phyloP scores from a whole-genome alignment of 2,113 vertebrate species.

The Microtus pennsylvanicus region DNA sequence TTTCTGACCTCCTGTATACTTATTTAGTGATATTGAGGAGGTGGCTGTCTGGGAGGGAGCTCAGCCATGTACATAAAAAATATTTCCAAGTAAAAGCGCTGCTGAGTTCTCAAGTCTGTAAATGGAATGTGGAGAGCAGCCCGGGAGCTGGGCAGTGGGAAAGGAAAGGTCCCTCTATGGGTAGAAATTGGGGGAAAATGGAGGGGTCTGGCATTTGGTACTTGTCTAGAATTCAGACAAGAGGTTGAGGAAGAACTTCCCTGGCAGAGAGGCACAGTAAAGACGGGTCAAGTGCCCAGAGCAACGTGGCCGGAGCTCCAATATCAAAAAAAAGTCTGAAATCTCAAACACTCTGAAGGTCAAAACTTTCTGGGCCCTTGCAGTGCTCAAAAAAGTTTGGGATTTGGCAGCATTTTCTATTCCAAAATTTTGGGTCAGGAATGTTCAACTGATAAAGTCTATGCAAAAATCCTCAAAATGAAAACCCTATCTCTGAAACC shows the following conservation, averaged over 20 bases:
- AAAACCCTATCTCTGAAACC: not conserved
- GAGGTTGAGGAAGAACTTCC: not conserved
- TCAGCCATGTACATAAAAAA: not conserved
- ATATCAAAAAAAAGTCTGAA: not conserved
- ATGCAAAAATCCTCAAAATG: not conserved
- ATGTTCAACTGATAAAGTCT: not conserved
- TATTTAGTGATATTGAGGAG: conserved; percentile 46
- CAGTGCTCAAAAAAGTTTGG: not conserved
- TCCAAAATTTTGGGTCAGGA: not conserved
- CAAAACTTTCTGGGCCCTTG: not conserved
- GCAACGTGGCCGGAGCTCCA: not conserved
- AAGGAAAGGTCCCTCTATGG: not conserved
- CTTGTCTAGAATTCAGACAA: not conserved
- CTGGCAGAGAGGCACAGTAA: not conserved
- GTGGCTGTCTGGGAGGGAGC: not conserved
- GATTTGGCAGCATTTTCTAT: not conserved
- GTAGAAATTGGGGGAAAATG: not conserved
- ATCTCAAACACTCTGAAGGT: not conserved
- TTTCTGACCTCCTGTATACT: not conserved
- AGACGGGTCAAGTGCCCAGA: no score
- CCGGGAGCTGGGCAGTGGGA: not conserved
- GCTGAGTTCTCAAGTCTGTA: not conserved
- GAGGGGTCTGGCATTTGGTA: not conserved
- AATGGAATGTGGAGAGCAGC: not conserved
- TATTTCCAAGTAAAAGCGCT: not conserved